phyloP scores from a whole-genome alignment of 1,140 invertebrate species.

The Drosophila yakuba region DNA sequence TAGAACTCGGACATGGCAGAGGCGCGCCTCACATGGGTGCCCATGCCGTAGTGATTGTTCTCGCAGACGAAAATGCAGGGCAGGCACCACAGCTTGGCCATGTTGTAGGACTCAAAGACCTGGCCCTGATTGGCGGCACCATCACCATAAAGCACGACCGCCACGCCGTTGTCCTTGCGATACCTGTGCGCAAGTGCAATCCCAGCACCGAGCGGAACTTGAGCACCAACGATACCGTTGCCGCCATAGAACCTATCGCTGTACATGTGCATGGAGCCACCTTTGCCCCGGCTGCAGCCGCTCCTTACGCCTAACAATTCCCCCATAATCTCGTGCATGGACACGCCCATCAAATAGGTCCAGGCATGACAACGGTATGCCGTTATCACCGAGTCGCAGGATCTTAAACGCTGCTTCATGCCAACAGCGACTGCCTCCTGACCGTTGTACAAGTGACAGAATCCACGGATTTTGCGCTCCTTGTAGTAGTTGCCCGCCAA shows the following conservation, averaged over 20 bases:
- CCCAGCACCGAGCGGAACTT: slow-evolving; percentile 97
- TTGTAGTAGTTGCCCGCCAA: slow-evolving; percentile 90
- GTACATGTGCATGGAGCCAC: slow-evolving; percentile 88
- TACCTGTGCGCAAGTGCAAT: slow-evolving; percentile 97
- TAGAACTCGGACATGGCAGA: slow-evolving; percentile 93
- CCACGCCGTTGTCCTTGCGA: slow-evolving; percentile 90
- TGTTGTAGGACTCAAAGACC: slow-evolving; percentile 92
- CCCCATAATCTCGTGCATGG: slow-evolving; percentile 90
- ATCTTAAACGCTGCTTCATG: slow-evolving; percentile 87
- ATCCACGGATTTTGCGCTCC: slow-evolving; percentile 91
- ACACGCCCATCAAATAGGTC: slow-evolving; percentile 91
- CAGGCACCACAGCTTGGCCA: slow-evolving; percentile 94
- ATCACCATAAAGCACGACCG: slow-evolving; percentile 96
- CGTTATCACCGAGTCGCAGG: slow-evolving; percentile 90
- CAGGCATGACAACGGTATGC: slow-evolving; percentile 89
- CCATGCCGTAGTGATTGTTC: slow-evolving; percentile 95
- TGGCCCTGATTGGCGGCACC: slow-evolving; percentile 98
- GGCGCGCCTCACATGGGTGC: slow-evolving; percentile 91
- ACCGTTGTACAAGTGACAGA: slow-evolving; percentile 93
- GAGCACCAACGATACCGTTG: slow-evolving; percentile 99
- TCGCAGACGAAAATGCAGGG: slow-evolving; percentile 98
- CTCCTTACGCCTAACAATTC: slow-evolving; percentile 93
- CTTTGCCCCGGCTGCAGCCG: slow-evolving; percentile 91
- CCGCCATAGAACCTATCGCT: slow-evolving; percentile 91
- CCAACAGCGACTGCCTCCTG: slow-evolving; percentile 88